These are phyloP conservation scores for Cantharis nigra DNA, from an alignment of 2,888 invertebrate genomes.

Conservation along the genomic window DNA sequence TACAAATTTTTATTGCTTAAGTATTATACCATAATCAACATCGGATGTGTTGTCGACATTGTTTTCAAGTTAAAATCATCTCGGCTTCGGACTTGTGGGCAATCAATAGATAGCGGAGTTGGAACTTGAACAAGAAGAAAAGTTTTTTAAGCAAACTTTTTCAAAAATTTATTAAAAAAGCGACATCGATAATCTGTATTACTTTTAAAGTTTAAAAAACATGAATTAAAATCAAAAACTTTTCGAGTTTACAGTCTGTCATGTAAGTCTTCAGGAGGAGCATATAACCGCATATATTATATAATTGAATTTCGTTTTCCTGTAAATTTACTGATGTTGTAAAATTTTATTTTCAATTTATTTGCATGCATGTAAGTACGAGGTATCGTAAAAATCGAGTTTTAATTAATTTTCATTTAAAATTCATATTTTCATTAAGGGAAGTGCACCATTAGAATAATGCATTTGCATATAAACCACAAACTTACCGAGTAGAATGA, in stretches of 20 bases:
- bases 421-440: background rate
- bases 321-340: background rate
- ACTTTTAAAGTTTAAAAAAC: background rate
- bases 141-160: background rate
- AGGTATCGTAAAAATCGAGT: background rate
- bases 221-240: background rate
- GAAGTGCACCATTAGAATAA: background rate
- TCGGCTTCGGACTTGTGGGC: background rate
- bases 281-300: background rate
- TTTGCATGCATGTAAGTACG: background rate
- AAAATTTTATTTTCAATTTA: background rate
- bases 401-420: background rate
- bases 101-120: background rate
- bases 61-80: background rate
- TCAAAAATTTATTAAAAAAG: background rate
- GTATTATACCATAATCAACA: background rate
- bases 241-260: background rate
- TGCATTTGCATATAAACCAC: background rate
- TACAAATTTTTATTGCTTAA: background rate
- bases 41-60: background rate
- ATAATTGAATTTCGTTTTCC: background rate
- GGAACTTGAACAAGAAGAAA: background rate
- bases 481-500: background rate
- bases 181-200: background rate
- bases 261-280: background rate